A percentile compares a stretch with the other conserved stretches of the same genome.
Conservation (phyloP, 2,888 invertebrate genomes). For the Nomada goodeniana region DNA sequence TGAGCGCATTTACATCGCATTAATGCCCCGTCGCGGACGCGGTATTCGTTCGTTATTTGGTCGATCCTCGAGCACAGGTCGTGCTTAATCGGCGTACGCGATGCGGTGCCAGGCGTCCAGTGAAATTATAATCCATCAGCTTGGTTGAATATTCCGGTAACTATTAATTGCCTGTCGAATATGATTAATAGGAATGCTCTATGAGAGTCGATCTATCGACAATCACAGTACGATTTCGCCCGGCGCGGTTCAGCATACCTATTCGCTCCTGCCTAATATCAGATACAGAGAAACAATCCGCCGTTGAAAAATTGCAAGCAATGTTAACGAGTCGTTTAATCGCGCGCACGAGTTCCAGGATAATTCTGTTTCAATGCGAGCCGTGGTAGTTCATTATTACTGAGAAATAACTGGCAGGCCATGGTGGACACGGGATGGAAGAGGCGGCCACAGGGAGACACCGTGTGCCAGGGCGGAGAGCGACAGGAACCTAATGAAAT, state of each 20-base stretch:
- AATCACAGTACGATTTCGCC: neutral
- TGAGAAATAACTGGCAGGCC: neutral
- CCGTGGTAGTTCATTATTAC: neutral
- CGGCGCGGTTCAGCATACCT: neutral
- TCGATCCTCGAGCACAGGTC: conserved; percentile 66
- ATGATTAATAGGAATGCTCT: conserved; percentile 60
- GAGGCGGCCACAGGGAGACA: neutral
- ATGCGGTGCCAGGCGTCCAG: conserved; percentile 56
- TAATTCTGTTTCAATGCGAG: neutral
- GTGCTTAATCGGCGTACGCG: conserved; percentile 67
- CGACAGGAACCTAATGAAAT: conserved; percentile 72
- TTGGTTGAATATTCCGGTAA: conserved; percentile 63
- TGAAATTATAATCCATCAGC: conserved; percentile 68
- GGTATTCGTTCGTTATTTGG: conserved; percentile 53
- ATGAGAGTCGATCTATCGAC: conserved; percentile 36
- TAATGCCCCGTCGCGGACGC: conserved; percentile 62
- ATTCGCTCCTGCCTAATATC: too few relatives aligned
- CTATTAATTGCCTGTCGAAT: conserved; percentile 60
- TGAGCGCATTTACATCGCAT: conserved; percentile 68
- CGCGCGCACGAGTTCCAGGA: too few relatives aligned
- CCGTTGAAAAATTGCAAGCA: too few relatives aligned
- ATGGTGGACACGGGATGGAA: neutral
- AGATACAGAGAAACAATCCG: too few relatives aligned
- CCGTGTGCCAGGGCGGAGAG: conserved; percentile 16
- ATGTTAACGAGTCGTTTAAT: too few relatives aligned